phyloP scores from a whole-genome alignment of 1,140 invertebrate species.

The Pinna nobilis region DNA sequence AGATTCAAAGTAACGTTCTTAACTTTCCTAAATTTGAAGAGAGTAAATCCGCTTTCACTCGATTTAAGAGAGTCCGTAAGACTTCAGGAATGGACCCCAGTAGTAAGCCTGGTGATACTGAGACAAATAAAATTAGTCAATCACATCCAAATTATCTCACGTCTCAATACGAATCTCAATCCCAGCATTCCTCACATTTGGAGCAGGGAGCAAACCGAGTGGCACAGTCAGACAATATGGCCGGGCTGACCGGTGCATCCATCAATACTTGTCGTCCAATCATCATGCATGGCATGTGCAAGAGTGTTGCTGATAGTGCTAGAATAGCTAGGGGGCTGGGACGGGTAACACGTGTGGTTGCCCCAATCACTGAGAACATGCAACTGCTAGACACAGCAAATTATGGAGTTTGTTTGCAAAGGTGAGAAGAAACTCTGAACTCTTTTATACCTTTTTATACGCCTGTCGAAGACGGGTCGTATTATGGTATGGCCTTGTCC shows the following conservation, averaged over 20 bases:
- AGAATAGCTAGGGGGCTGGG: conserved; percentile 8
- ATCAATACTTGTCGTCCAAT: conserved; percentile 3
- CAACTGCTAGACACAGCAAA: conserved; percentile 41
- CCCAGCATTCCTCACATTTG: no score
- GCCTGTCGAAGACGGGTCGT: no score
- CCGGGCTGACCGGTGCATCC: conserved; percentile 5
- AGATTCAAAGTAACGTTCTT: no score
- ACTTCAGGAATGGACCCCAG: not conserved
- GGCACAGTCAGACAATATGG: not conserved
- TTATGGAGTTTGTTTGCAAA: conserved; percentile 41
- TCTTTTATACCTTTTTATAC: no score
- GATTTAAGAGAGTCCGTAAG: not conserved
- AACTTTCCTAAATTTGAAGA: no score
- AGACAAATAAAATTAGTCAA: no score
- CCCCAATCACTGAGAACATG: not conserved
- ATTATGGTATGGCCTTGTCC: no score
- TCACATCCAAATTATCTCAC: no score
- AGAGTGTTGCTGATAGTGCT: conserved; percentile 16
- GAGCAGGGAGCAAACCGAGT: no score
- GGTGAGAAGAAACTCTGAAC: no score
- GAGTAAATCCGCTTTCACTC: not conserved
- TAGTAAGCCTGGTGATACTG: no score
- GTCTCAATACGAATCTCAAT: no score
- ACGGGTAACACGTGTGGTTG: conserved; percentile 4
- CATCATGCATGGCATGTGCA: not conserved